Percentiles rank a stretch among this genome's conserved stretches.
Evolutionary conservation across 2,113 vertebrate genomes (phyloP).

Genomic region (Parus major): DNA sequence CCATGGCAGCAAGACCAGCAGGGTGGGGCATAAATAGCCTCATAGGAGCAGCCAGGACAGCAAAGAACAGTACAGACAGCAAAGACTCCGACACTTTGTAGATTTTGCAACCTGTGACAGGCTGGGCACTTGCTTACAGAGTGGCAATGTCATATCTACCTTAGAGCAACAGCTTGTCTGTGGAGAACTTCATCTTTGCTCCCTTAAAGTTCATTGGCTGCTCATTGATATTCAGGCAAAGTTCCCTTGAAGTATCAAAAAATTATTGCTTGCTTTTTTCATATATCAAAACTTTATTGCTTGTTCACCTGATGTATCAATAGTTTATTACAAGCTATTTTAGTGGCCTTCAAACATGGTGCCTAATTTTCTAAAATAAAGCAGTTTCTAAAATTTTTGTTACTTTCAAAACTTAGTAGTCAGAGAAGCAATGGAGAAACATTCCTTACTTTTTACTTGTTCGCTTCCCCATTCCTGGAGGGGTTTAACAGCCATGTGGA

Average conservation of each 20-base stretch:
- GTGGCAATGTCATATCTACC: too few relatives aligned
- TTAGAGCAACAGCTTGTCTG: background rate
- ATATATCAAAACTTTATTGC: background rate
- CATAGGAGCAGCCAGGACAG: background rate
- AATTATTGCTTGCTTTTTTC: background rate
- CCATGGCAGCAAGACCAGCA: background rate
- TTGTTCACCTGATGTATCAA: accelerated
- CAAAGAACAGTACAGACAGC: background rate
- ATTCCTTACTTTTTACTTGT: background rate
- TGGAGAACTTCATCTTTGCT: background rate
- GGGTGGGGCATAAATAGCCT: background rate
- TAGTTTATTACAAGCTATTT: background rate
- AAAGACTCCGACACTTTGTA: background rate
- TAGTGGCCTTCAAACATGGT: background rate
- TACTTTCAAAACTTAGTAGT: background rate
- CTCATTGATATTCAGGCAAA: background rate
- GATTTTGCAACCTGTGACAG: background rate
- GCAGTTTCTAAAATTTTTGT: background rate
- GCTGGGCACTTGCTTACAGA: too few relatives aligned
- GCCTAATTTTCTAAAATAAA: background rate
- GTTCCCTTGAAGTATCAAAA: background rate
- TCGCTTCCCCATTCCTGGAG: background rate
- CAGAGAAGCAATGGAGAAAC: background rate
- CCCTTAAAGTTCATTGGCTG: background rate
- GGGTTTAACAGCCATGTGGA: background rate